A percentile compares a stretch with the other conserved stretches of the same genome.
Evolutionary conservation across 2,888 invertebrate species (phyloP).

Genomic region (Stenoptilia bipunctidactyla): DNA sequence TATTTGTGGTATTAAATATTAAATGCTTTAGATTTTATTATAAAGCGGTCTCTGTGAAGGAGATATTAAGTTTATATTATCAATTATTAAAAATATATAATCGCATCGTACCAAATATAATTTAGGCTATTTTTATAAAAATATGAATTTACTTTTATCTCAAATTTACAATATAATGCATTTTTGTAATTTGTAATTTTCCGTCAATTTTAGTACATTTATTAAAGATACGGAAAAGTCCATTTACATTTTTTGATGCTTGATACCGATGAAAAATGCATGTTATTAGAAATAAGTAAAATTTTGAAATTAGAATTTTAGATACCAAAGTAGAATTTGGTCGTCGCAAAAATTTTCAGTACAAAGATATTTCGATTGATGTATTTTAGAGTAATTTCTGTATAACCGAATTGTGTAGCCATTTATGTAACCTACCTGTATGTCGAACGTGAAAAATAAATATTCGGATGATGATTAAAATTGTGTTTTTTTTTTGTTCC

Average conservation of each 20-base stretch:
- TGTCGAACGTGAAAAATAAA: conserved; percentile 45
- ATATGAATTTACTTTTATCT: too few relatives aligned
- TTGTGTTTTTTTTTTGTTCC: too few relatives aligned
- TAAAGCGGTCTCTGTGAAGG: too few relatives aligned
- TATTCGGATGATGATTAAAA: conserved; percentile 45
- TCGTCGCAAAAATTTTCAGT: conserved; percentile 25
- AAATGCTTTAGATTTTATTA: too few relatives aligned
- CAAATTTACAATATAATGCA: not conserved
- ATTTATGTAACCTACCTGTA: conserved; percentile 39
- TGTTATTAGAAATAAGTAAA: not conserved
- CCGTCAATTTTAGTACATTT: not conserved
- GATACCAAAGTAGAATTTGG: too few relatives aligned
- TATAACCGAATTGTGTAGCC: conserved; percentile 31
- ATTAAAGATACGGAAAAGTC: not conserved
- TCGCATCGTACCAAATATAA: conserved; percentile 44
- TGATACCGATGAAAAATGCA: not conserved
- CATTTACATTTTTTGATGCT: not conserved
- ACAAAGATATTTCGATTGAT: conserved; percentile 30
- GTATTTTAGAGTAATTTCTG: conserved; percentile 27
- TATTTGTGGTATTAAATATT: too few relatives aligned
- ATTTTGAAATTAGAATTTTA: too few relatives aligned
- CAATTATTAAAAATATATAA: not conserved
- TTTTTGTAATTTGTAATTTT: not conserved
- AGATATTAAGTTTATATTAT: too few relatives aligned
- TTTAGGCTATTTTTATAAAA: conserved; percentile 48